A percentile compares a stretch with the other conserved stretches of the same genome.
Conservation (phyloP, 2,113 vertebrate genomes). For the Petroica traversi region DNA sequence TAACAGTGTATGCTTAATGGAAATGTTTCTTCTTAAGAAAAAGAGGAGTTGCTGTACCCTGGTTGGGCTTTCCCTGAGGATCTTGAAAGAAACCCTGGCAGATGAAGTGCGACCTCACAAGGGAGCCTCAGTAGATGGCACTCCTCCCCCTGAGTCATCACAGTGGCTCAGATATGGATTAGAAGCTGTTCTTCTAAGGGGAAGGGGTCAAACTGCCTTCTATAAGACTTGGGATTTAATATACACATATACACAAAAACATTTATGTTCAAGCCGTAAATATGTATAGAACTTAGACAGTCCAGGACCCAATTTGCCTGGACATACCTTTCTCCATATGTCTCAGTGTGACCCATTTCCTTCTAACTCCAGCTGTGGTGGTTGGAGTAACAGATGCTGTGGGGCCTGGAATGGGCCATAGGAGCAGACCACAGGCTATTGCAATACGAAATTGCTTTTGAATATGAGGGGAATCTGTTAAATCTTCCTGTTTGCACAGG, state of each 20-base stretch:
- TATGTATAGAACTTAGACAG: neutral
- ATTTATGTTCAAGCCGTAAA: neutral
- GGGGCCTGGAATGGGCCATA: neutral
- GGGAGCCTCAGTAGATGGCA: constrained; percentile 9
- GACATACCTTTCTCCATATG: neutral
- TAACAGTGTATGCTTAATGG: neutral
- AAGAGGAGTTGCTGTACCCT: neutral
- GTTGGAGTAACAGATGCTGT: neutral
- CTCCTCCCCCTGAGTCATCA: neutral
- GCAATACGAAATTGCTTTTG: neutral
- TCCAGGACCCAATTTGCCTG: neutral
- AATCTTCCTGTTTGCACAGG: neutral
- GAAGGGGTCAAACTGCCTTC: neutral
- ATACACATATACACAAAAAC: neutral
- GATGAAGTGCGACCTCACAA: neutral
- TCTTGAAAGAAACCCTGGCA: neutral
- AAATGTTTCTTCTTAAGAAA: neutral
- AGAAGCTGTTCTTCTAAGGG: neutral
- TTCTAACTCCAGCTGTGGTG: neutral
- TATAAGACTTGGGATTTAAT: neutral
- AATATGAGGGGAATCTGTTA: neutral
- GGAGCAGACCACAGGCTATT: neutral
- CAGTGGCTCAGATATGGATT: neutral
- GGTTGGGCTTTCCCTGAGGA: neutral
- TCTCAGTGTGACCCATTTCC: neutral